Base-by-base conservation (phyloP, 1,140 invertebrate species). In the Eumeta japonica region DNA sequence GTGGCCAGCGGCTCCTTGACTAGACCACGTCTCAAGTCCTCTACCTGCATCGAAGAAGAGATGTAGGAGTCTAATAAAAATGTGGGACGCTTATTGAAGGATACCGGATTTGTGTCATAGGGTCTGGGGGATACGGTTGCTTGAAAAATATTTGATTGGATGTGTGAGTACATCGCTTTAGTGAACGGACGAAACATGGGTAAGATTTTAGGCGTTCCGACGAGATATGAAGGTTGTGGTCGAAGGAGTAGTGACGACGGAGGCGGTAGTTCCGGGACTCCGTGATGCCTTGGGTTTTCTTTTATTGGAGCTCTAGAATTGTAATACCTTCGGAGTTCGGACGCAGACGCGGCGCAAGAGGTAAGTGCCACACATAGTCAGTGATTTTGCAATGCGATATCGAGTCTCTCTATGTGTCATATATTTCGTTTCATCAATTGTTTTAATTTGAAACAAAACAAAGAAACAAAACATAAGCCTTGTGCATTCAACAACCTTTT, bases 31-130 rank as follows among this genome's bases (percentile, higher is more conserved):
- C 72, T 77, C 29, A 77, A 33, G 34, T 77, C 75, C 41, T 75
- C 75, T 16, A 72, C 39, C 44, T 77, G 75, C 14, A 77, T 29
- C 11, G 59, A 58, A 3, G 75, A 76, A 19, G 75, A 73, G 16
- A 77, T 64, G 29, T 77, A 77, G 3, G 75, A 77, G 28, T 77
- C 72, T 11, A 77, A 35, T 19, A 77, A 50, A 3, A 70, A 75
- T 1, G 49, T 58, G 11, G 75, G 75, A 24, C 65, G 58, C 14
- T 59, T 60, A 38, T 60, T 72, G 28, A 49, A 55, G 50, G 20
- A 39, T 37, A 2, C 48, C 47, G 16, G 63, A 9, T n/a, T n/a
- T n/a, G n/a, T n/a, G 14, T 61, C 58, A 24, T 34, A 43, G 10
- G 63, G 55, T 41, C 51, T 52, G 7, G 54, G 45, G 29, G 52